Percentiles rank a stretch among this genome's conserved stretches.
Conservation (phyloP, 2,888 invertebrate genomes). For the Leptarthrus brevirostris region DNA sequence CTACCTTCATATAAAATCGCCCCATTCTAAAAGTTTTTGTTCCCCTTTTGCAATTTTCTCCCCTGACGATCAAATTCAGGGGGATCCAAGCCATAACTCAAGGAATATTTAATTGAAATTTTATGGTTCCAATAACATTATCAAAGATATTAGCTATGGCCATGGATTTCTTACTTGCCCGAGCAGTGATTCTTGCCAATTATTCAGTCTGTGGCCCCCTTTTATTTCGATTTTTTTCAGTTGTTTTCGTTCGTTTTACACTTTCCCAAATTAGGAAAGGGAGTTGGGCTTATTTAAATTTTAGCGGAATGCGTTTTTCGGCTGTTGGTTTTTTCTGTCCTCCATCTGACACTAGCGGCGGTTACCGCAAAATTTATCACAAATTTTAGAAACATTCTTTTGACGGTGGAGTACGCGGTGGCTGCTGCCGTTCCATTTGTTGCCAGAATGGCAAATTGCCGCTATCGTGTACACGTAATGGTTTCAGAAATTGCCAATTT, state of each 20-base stretch:
- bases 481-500: slow-evolving; percentile 52
- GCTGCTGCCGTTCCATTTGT: slow-evolving; percentile 40
- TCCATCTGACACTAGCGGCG: slow-evolving; percentile 23
- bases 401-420: slow-evolving; percentile 10
- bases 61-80: neutral
- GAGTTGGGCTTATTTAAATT: slow-evolving; percentile 36
- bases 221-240: slow-evolving; percentile 18
- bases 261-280: slow-evolving; percentile 23
- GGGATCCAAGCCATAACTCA: slow-evolving; percentile 1
- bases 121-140: slow-evolving; percentile 47
- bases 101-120: slow-evolving; percentile 45
- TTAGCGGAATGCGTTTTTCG: slow-evolving; percentile 37
- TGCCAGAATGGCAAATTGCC: slow-evolving; percentile 41
- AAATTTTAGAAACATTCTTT: slow-evolving; percentile 10
- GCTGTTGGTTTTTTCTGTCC: slow-evolving; percentile 18
- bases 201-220: slow-evolving; percentile 22
- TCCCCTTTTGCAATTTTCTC: neutral
- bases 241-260: slow-evolving; percentile 29
- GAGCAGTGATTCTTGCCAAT: slow-evolving; percentile 17
- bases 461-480: slow-evolving; percentile 46
- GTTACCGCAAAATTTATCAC: slow-evolving; percentile 33
- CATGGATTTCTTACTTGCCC: neutral
- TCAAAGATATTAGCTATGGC: slow-evolving; percentile 36
- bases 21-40: neutral
- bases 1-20: neutral